phyloP scores from a whole-genome alignment of 2,888 invertebrate genomes.

The Torymus aiolomorphi region DNA sequence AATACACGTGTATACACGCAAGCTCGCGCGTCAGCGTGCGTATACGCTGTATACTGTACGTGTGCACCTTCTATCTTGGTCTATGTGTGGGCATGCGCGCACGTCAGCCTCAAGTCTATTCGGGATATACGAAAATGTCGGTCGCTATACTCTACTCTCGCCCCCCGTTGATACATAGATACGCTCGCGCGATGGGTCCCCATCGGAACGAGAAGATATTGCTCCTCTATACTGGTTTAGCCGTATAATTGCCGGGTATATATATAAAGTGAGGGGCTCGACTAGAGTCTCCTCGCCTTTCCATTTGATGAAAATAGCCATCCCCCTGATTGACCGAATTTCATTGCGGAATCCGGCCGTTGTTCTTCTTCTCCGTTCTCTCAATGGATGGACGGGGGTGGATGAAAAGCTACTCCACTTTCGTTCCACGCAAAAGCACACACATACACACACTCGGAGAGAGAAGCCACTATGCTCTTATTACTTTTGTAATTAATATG shows the following conservation, averaged over 20 bases:
- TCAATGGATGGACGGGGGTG: too few relatives aligned
- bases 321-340: conserved; percentile 37
- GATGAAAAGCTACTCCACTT: too few relatives aligned
- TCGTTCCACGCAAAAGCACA: too few relatives aligned
- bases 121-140: conserved; percentile 25
- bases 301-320: conserved; percentile 43
- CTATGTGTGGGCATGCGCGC: too few relatives aligned
- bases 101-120: background rate
- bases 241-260: conserved; percentile 45
- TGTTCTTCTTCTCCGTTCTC: too few relatives aligned
- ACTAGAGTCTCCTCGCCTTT: background rate
- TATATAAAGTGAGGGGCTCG: conserved; percentile 11
- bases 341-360: background rate
- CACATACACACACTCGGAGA: too few relatives aligned
- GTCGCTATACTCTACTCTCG: background rate
- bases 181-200: conserved; percentile 4
- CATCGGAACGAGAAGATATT: conserved; percentile 55
- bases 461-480: conserved; percentile 3
- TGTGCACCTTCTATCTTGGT: too few relatives aligned
- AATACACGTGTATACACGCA: conserved; percentile 51
- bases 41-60: background rate
- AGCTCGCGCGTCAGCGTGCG: conserved; percentile 22
- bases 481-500: conserved; percentile 48
- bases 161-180: background rate
- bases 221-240: conserved; percentile 32